phyloP scores from a whole-genome alignment of 2,113 vertebrate species.

The Ophthalmolycus amberensis region DNA sequence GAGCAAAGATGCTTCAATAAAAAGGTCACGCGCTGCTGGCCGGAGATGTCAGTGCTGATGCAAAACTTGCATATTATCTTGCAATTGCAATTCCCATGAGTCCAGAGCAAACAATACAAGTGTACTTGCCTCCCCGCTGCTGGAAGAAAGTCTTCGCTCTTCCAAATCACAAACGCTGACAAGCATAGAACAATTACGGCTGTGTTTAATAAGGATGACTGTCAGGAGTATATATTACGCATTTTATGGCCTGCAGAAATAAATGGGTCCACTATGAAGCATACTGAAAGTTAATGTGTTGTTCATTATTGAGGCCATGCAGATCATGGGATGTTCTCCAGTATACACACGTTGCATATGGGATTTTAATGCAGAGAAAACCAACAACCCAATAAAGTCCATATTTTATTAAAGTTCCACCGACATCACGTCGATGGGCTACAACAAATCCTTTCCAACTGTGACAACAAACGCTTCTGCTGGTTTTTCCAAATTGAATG shows the following conservation, averaged over 20 bases:
- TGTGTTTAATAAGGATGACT: constrained; percentile 40
- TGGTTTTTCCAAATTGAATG: not conserved
- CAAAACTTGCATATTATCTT: constrained; percentile 65
- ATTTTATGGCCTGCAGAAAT: constrained; percentile 34
- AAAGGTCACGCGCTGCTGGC: constrained; percentile 57
- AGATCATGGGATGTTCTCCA: constrained; percentile 10
- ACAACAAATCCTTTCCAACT: not conserved
- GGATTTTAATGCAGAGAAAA: constrained; percentile 2
- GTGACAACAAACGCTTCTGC: not conserved
- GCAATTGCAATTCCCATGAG: constrained; percentile 47
- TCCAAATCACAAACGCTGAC: constrained; percentile 27
- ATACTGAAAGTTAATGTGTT: constrained; percentile 37
- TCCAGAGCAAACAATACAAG: constrained; percentile 22
- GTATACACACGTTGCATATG: not conserved
- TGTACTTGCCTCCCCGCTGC: not conserved
- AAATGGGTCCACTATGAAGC: not conserved
- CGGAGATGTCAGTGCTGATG: constrained; percentile 64
- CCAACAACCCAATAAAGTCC: not conserved
- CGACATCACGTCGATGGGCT: not conserved
- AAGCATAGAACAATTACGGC: constrained; percentile 27
- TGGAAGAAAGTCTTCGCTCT: constrained; percentile 16
- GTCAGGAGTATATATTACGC: constrained; percentile 4
- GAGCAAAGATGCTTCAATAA: constrained; percentile 44
- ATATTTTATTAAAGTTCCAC: not conserved
- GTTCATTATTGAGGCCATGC: constrained; percentile 22